Percentiles rank a stretch among this genome's conserved stretches.
Conservation (phyloP, 2,888 invertebrate species). For the Tetranychus truncatus region DNA sequence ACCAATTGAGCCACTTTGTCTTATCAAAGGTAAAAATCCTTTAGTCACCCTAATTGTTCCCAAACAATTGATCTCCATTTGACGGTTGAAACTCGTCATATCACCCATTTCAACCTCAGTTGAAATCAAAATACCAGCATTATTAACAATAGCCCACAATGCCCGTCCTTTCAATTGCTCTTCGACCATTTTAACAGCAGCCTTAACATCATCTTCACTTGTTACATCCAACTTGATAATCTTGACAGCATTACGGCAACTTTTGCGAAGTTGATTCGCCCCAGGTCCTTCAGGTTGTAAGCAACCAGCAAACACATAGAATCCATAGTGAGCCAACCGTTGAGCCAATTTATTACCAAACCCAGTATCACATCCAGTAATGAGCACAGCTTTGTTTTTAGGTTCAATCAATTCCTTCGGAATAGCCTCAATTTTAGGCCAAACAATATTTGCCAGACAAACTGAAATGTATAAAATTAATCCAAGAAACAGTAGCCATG, state of each 20-base stretch:
- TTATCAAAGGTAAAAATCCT: slow-evolving; percentile 30
- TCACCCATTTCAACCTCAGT: slow-evolving; percentile 37
- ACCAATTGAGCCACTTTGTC: slow-evolving; percentile 26
- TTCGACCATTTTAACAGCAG: slow-evolving; percentile 19
- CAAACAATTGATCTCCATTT: slow-evolving; percentile 31
- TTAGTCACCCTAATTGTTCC: slow-evolving; percentile 31
- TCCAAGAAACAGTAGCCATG: background rate
- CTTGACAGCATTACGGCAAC: slow-evolving; percentile 27
- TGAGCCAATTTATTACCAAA: slow-evolving; percentile 32
- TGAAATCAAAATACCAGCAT: slow-evolving; percentile 36
- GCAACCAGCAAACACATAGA: slow-evolving; percentile 35
- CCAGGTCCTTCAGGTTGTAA: slow-evolving; percentile 31
- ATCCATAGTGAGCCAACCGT: slow-evolving; percentile 30
- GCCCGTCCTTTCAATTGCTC: slow-evolving; percentile 28
- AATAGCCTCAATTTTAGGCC: slow-evolving; percentile 11
- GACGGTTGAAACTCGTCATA: slow-evolving; percentile 32
- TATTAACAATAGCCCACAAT: slow-evolving; percentile 39
- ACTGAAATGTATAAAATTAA: background rate
- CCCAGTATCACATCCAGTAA: slow-evolving; percentile 30
- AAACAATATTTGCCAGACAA: background rate
- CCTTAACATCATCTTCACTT: slow-evolving; percentile 26
- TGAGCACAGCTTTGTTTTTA: slow-evolving; percentile 12
- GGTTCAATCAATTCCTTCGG: slow-evolving; percentile 12
- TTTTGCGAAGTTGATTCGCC: slow-evolving; percentile 28
- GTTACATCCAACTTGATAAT: slow-evolving; percentile 36